Conservation (phyloP, 1,140 invertebrate genomes). For the Archivesica marissinica region DNA sequence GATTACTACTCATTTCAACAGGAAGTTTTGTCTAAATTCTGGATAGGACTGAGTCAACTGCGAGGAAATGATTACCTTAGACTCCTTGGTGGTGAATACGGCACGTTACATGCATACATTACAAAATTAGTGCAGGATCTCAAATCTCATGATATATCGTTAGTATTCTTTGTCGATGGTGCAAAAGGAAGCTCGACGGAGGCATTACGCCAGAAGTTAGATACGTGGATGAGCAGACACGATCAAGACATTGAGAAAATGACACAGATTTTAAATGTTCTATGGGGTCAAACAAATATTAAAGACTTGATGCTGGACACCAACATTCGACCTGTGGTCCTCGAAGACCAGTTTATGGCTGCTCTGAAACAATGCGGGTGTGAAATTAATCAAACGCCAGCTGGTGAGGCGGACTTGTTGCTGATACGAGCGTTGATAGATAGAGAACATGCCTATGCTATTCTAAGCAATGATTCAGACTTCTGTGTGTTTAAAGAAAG, state of each 20-base stretch:
- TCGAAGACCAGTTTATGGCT: constrained; percentile 75
- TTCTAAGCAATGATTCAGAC: constrained; percentile 82
- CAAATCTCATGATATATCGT: constrained; percentile 69
- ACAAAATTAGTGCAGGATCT: constrained; percentile 76
- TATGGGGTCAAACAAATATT: constrained; percentile 64
- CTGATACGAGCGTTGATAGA: constrained; percentile 75
- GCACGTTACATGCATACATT: constrained; percentile 71
- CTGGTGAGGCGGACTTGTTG: constrained; percentile 78
- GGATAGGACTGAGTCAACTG: constrained; percentile 67
- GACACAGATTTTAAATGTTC: constrained; percentile 72
- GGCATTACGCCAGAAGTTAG: constrained; percentile 72
- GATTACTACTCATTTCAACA: constrained; percentile 80
- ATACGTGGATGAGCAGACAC: constrained; percentile 76
- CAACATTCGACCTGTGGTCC: constrained; percentile 72
- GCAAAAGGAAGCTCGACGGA: constrained; percentile 74
- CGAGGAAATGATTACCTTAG: constrained; percentile 74
- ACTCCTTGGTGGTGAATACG: constrained; percentile 79
- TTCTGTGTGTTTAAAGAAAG: constrained; percentile 80
- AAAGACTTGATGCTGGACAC: constrained; percentile 63
- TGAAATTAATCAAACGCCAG: constrained; percentile 71
- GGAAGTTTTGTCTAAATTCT: constrained; percentile 72
- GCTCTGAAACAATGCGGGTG: constrained; percentile 75
- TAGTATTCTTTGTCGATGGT: constrained; percentile 79
- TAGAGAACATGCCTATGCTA: constrained; percentile 75
- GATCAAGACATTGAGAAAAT: constrained; percentile 70